A percentile compares a stretch with the other conserved stretches of the same genome.
Evolutionary conservation across 2,113 vertebrate species (phyloP).

Genomic region (Toxostoma redivivum): DNA sequence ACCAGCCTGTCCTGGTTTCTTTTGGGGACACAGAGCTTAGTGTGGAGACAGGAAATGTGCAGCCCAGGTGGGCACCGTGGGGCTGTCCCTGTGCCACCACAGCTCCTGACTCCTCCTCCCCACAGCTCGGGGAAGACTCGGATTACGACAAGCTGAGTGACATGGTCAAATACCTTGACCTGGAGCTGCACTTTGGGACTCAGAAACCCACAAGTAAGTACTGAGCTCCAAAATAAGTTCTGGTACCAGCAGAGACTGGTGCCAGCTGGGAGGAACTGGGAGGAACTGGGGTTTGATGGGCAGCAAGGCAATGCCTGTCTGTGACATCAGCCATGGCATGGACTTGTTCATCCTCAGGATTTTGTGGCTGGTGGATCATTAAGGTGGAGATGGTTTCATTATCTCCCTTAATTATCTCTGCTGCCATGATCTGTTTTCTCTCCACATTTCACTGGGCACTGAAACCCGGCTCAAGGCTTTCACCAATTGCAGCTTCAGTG

Average conservation of each 20-base stretch:
- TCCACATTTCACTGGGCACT: neutral
- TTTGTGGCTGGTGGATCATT: neutral
- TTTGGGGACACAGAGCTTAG: neutral
- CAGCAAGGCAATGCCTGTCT: neutral
- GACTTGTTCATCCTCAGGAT: neutral
- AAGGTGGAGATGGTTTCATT: neutral
- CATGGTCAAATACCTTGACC: slow-evolving; percentile 98
- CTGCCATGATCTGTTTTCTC: neutral
- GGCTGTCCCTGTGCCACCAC: neutral
- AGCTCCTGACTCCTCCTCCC: neutral
- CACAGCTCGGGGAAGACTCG: slow-evolving; percentile 87
- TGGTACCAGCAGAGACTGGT: neutral
- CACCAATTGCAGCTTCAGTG: neutral
- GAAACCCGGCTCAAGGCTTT: neutral
- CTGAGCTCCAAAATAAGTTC: neutral
- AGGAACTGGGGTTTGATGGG: neutral
- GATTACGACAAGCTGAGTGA: slow-evolving; percentile 97
- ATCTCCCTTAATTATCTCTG: neutral
- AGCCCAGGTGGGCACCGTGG: neutral
- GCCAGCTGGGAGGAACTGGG: neutral
- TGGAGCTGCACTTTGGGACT: slow-evolving; percentile 97
- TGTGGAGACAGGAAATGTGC: neutral
- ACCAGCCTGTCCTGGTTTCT: neutral
- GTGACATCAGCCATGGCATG: neutral
- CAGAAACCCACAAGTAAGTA: slow-evolving; percentile 89